Evolutionary conservation across 2,797 vertebrate species (phyloP).

Genomic region (Tenualosa thibaudeaui): DNA sequence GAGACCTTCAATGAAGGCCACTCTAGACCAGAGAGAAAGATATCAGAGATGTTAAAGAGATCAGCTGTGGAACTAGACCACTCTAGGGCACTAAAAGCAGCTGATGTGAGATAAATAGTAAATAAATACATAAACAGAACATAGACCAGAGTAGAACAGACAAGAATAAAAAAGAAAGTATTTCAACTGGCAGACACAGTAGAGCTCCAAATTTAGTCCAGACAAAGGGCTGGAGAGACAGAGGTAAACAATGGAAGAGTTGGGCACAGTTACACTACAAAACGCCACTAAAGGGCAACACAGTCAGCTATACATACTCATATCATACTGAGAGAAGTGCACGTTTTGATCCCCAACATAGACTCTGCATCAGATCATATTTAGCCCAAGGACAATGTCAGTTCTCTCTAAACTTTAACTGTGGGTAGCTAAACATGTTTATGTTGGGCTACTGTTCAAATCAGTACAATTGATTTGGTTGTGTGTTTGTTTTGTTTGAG

Average conservation of each 20-base stretch:
- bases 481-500: not conserved
- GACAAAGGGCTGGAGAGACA: not conserved
- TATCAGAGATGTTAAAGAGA: not conserved
- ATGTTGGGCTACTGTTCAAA: not conserved
- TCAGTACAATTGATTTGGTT: not conserved
- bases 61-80: conserved; percentile 36
- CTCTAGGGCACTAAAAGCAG: conserved; percentile 24
- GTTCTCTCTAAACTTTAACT: not conserved
- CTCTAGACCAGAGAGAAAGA: not conserved
- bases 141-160: not conserved
- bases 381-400: not conserved
- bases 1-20: not conserved
- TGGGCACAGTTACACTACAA: no score
- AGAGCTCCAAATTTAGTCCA: not conserved
- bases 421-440: not conserved
- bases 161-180: not conserved
- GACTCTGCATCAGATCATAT: not conserved
- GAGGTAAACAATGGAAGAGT: not conserved
- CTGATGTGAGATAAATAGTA: not conserved
- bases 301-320: not conserved
- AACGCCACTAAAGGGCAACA: not conserved
- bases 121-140: not conserved
- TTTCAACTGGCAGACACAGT: not conserved
- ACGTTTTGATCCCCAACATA: not conserved
- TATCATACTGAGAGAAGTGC: not conserved